A percentile compares a stretch with the other conserved stretches of the same genome.
Conservation (phyloP, 2,888 invertebrate genomes). For the Platerodrilus igneus region DNA sequence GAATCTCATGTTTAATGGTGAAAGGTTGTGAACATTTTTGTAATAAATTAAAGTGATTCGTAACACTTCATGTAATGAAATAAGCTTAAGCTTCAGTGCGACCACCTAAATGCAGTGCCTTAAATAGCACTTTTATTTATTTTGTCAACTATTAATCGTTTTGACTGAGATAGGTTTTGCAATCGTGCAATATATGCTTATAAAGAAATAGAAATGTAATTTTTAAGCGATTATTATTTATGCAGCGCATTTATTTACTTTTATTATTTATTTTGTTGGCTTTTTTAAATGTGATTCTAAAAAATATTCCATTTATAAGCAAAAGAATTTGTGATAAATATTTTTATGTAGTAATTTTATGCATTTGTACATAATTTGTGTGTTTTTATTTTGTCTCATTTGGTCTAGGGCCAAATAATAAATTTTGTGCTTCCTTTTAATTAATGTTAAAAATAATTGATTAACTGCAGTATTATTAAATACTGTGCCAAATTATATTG, state of each 20-base stretch:
- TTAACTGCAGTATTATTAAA: slow-evolving; percentile 38
- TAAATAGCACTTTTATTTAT: slow-evolving; percentile 11
- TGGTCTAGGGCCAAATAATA: slow-evolving; percentile 17
- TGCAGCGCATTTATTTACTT: slow-evolving; percentile 26
- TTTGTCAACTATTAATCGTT: slow-evolving; percentile 1
- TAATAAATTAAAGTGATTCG: slow-evolving; percentile 15
- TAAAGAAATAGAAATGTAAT: slow-evolving; percentile 28
- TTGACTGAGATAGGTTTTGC: too few relatives aligned
- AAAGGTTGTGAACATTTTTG: slow-evolving; percentile 1
- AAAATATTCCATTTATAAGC: slow-evolving; percentile 45
- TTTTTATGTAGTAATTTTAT: slow-evolving; percentile 24
- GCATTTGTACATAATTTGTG: slow-evolving; percentile 23
- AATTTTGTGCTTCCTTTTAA: slow-evolving; percentile 22
- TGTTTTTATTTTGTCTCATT: slow-evolving; percentile 20
- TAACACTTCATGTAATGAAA: slow-evolving; percentile 12
- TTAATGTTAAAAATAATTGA: slow-evolving; percentile 14
- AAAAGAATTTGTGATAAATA: slow-evolving; percentile 47
- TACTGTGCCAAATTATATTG: slow-evolving; percentile 42
- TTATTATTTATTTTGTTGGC: slow-evolving; percentile 38
- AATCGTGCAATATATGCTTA: slow-evolving; percentile 17
- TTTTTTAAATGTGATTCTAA: slow-evolving; percentile 46
- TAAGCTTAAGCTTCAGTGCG: background rate
- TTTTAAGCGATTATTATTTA: slow-evolving; percentile 34
- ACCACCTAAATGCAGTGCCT: slow-evolving; percentile 11
- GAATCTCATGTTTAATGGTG: slow-evolving; percentile 58